phyloP scores from a whole-genome alignment of 1,140 invertebrate species.

The Anoplolepis gracilipes region DNA sequence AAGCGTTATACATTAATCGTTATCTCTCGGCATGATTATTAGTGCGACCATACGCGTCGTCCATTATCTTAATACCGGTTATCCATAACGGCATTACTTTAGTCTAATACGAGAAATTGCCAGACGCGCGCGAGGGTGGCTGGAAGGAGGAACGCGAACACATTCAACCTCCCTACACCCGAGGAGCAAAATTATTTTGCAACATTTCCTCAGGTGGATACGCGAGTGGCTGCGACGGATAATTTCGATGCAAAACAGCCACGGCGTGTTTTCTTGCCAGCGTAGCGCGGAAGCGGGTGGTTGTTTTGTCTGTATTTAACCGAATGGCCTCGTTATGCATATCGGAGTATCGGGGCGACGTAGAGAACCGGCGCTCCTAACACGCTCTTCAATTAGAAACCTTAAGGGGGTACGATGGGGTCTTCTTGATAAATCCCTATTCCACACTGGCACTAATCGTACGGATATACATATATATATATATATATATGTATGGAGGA shows the following conservation, averaged over 20 bases:
- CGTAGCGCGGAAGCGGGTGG: background rate
- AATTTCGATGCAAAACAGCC: constrained; percentile 70
- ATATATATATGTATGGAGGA: background rate
- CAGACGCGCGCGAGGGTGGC: background rate
- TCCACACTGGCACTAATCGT: constrained; percentile 54
- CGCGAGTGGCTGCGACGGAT: constrained; percentile 23
- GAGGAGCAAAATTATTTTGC: constrained; percentile 43
- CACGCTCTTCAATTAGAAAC: constrained; percentile 68
- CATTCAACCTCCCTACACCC: background rate
- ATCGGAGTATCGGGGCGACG: constrained; percentile 44
- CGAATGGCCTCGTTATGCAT: constrained; percentile 73
- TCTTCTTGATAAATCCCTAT: constrained; percentile 59
- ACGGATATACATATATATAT: background rate
- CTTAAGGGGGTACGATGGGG: constrained; percentile 36
- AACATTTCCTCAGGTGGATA: constrained; percentile 48
- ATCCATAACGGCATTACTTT: constrained; percentile 28
- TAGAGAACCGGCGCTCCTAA: constrained; percentile 35
- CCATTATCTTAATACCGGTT: constrained; percentile 48
- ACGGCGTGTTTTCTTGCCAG: constrained; percentile 57
- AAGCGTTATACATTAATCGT: constrained; percentile 20
- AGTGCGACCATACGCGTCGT: constrained; percentile 21
- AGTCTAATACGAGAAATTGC: constrained; percentile 44
- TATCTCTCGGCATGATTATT: constrained; percentile 42
- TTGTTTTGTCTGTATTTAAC: constrained; percentile 70
- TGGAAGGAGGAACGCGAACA: background rate